Evolutionary conservation across 2,113 vertebrate genomes (phyloP).

Genomic region (Cygnus buccinator): DNA sequence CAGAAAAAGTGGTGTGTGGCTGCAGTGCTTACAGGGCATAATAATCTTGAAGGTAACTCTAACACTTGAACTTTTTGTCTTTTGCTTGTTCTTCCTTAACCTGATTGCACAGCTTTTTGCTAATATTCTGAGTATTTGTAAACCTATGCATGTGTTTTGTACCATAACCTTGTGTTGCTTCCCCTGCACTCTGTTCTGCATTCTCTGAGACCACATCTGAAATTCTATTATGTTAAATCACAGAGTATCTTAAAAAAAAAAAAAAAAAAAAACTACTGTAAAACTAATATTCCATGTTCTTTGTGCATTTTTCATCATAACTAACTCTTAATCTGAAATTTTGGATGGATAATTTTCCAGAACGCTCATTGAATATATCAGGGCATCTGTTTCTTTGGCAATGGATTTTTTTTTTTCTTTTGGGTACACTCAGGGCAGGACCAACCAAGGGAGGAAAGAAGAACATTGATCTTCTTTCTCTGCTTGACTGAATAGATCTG

Average conservation of each 20-base stretch:
- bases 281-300: not conserved
- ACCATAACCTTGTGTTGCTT: not conserved
- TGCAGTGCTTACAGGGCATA: not conserved
- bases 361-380: not conserved
- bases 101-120: not conserved
- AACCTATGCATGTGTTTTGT: not conserved
- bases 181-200: not conserved
- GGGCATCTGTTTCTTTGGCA: not conserved
- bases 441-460: not conserved
- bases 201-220: not conserved
- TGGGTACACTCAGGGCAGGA: not conserved
- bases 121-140: not conserved
- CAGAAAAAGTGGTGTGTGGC: not conserved
- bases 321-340: not conserved
- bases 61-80: not conserved
- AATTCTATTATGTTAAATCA: not conserved
- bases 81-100: not conserved
- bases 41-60: not conserved
- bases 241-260: not conserved
- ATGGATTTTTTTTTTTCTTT: not conserved
- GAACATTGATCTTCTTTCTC: not conserved
- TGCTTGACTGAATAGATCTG: not conserved
- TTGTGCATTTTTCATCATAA: not conserved
- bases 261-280: not conserved
- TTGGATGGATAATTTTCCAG: not conserved